A percentile compares a stretch with the other conserved stretches of the same genome.
Conservation (phyloP, 2,113 vertebrate genomes). For the Ceuthmochares aereus region DNA sequence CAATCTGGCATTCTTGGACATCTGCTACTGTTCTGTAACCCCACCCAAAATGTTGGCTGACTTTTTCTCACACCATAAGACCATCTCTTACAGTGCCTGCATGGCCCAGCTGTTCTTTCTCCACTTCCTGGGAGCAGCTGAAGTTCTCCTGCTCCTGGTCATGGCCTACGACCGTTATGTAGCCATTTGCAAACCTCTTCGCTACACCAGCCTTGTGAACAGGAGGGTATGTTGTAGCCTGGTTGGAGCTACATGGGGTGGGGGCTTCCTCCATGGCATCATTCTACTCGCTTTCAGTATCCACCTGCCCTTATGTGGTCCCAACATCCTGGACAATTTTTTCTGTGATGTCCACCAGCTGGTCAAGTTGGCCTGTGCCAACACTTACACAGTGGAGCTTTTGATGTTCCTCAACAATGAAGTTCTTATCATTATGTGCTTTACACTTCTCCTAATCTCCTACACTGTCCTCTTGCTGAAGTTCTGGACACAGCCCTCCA, state of each 20-base stretch:
- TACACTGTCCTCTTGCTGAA: background rate
- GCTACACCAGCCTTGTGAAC: constrained; percentile 37
- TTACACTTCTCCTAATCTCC: background rate
- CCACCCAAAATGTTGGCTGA: constrained; percentile 55
- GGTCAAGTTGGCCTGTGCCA: background rate
- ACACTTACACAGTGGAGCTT: background rate
- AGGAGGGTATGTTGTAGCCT: background rate
- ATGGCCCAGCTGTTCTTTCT: constrained; percentile 62
- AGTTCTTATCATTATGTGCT: background rate
- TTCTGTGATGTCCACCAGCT: constrained; percentile 6
- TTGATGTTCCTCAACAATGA: background rate
- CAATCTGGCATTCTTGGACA: constrained; percentile 45
- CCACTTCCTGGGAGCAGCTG: constrained; percentile 36
- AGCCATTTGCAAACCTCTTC: constrained; percentile 50
- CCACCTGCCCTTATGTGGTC: background rate
- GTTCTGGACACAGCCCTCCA: background rate
- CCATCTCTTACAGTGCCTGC: constrained; percentile 44
- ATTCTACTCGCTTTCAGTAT: background rate
- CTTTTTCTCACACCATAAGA: constrained; percentile 14
- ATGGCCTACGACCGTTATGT: constrained; percentile 58
- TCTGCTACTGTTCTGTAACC: constrained; percentile 55
- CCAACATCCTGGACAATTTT: background rate
- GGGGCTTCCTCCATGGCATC: background rate
- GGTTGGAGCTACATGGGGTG: background rate
- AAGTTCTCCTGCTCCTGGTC: constrained; percentile 33